Conservation (phyloP, 2,113 vertebrate genomes). For the Drymodes brunneopygia region DNA sequence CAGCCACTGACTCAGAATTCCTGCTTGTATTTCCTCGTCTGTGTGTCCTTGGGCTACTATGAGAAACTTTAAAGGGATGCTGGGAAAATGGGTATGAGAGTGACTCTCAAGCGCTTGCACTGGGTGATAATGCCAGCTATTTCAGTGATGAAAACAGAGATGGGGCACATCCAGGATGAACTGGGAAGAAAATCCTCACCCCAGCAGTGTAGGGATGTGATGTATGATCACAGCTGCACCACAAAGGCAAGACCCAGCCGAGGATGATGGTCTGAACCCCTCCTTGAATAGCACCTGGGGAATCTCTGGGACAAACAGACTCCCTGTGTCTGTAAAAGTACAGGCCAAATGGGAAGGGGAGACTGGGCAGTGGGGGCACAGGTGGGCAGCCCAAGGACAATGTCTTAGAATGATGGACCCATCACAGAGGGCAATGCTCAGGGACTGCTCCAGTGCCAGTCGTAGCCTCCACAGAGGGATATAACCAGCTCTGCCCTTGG, state of each 20-base stretch:
- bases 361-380: neutral
- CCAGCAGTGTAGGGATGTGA: neutral
- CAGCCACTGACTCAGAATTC: conserved; percentile 42
- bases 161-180: neutral
- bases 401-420: neutral
- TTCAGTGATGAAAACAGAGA: neutral
- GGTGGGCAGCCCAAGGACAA: neutral
- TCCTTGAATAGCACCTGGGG: neutral
- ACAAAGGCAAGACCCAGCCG: neutral
- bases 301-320: neutral
- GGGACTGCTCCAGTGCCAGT: neutral
- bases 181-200: neutral
- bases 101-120: neutral
- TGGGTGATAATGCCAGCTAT: neutral
- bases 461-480: accelerated
- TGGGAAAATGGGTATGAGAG: neutral
- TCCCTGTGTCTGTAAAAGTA: neutral
- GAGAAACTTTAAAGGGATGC: neutral
- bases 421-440: accelerated
- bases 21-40: conserved; percentile 31
- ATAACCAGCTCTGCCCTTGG: neutral
- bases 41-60: conserved; percentile 9
- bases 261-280: neutral
- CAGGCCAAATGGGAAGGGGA: neutral
- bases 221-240: neutral